phyloP scores from a whole-genome alignment of 2,113 vertebrate genomes.

The Cinclus mexicanus region DNA sequence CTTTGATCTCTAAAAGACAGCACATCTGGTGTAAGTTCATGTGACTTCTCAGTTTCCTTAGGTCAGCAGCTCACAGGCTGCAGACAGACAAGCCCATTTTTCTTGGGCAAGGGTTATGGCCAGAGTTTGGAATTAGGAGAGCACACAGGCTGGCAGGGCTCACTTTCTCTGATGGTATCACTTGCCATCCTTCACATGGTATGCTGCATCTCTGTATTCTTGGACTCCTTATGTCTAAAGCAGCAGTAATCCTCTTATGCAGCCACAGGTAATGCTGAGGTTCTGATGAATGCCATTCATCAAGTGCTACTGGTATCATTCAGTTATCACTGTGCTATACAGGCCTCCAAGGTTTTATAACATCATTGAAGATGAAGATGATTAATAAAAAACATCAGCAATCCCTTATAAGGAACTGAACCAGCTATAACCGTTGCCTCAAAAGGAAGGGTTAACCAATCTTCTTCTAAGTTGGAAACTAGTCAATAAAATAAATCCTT shows the following conservation, averaged over 20 bases:
- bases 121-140: neutral
- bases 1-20: slow-evolving; percentile 29
- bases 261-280: neutral
- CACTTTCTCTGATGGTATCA: accelerated
- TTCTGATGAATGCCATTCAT: neutral
- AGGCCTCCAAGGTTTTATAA: neutral
- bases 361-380: neutral
- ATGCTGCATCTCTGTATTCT: neutral
- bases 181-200: neutral
- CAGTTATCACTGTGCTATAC: neutral
- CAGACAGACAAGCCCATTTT: neutral
- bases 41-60: neutral
- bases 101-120: neutral
- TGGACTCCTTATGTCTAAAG: neutral
- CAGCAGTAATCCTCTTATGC: neutral
- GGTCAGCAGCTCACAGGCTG: neutral
- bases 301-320: neutral
- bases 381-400: neutral
- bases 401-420: neutral
- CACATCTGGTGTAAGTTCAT: neutral
- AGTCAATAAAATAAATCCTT: neutral
- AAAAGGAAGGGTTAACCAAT: neutral
- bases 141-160: neutral
- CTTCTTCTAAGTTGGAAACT: neutral
- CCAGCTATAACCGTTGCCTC: neutral